phyloP scores from a whole-genome alignment of 2,888 invertebrate species.

The Perdita meconis region DNA sequence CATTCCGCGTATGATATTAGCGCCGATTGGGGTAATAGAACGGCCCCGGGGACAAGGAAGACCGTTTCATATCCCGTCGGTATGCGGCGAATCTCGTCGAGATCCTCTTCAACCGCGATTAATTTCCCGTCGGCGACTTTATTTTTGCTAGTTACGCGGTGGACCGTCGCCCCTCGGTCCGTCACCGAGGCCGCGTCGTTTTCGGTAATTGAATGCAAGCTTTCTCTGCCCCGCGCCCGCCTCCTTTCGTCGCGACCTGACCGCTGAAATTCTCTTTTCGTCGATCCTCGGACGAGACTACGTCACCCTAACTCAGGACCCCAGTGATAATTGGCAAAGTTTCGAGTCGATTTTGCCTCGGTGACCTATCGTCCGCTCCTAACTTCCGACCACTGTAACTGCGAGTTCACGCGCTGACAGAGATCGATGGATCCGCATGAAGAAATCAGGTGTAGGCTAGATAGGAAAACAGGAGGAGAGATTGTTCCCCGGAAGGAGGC shows the following conservation, averaged over 20 bases:
- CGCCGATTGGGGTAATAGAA: constrained; percentile 27
- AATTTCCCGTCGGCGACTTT: constrained; percentile 38
- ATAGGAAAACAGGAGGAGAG: background rate
- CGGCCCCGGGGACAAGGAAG: constrained; percentile 24
- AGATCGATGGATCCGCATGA: constrained; percentile 8
- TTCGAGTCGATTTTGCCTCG: constrained; percentile 13
- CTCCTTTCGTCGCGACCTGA: background rate
- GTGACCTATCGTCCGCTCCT: constrained; percentile 6
- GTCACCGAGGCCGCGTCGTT: background rate
- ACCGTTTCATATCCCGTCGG: constrained; percentile 61
- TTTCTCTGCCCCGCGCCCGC: too few relatives aligned
- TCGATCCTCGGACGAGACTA: constrained; percentile 19
- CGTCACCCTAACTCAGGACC: constrained; percentile 8
- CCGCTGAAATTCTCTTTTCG: constrained; percentile 10
- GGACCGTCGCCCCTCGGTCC: background rate
- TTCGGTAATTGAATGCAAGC: constrained; percentile 16
- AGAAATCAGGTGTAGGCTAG: constrained; percentile 1
- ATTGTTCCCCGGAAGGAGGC: too few relatives aligned
- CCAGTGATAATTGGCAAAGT: constrained; percentile 43
- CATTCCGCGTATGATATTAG: constrained; percentile 11
- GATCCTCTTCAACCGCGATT: constrained; percentile 53
- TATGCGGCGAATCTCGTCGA: constrained; percentile 13
- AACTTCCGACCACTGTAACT: constrained; percentile 21
- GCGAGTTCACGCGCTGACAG: constrained; percentile 12
- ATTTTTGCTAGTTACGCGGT: constrained; percentile 44